Evolutionary conservation across 2,113 vertebrate genomes (phyloP).

Genomic region (Malaclemys terrapin): DNA sequence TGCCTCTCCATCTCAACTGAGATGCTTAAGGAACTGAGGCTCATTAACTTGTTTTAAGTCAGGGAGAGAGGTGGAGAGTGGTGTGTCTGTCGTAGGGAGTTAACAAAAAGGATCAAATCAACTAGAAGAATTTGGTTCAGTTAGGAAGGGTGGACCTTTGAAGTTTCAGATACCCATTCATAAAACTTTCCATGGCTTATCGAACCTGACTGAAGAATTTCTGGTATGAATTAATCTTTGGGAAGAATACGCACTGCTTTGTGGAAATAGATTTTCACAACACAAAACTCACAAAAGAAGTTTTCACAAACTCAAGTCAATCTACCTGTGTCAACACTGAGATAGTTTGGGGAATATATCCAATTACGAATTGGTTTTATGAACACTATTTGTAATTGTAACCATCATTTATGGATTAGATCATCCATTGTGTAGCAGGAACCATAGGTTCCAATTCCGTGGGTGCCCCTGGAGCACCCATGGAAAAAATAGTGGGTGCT

Average conservation of each 20-base stretch:
- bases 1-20: background rate
- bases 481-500: too few relatives aligned
- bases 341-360: background rate
- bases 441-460: too few relatives aligned
- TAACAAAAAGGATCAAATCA: too few relatives aligned
- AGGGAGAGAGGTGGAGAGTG: background rate
- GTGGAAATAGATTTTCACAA: background rate
- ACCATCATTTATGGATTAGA: background rate
- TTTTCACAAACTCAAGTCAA: background rate
- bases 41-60: background rate
- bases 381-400: background rate
- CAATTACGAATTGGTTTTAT: background rate
- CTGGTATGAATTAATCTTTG: background rate
- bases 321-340: background rate
- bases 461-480: too few relatives aligned
- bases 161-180: background rate
- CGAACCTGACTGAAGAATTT: background rate
- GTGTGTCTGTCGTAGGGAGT: background rate
- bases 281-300: background rate
- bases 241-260: background rate
- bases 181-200: background rate
- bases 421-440: background rate
- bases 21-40: background rate
- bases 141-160: background rate
- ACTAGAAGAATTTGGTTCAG: background rate